Evolutionary conservation across 2,797 vertebrate genomes (phyloP), one percentile per base, ranked within the genome.

Genomic region (Melanogrammus aeglefinus): DNA sequence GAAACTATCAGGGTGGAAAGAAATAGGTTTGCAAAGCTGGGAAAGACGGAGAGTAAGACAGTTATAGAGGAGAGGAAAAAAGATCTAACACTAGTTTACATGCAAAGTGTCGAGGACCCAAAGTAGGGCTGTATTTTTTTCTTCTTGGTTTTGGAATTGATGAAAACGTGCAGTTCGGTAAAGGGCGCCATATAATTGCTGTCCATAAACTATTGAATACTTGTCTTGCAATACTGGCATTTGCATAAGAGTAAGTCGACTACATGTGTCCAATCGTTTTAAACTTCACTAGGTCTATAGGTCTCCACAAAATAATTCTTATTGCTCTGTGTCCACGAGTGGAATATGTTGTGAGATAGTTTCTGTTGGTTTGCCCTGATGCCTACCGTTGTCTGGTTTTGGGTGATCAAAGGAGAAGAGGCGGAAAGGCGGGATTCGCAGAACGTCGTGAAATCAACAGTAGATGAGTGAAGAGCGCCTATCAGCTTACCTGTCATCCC

Each of bases 1-100:
- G 89, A 90, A 92, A 82, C 76, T 82, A 92, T 89, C 81, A 35
- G 78, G 83, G 85, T 70, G 80, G 90, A 88, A 87, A 86, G 85
- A 91, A 87, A 84, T 81, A 86, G 90, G 91, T 90, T 92, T 92
- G 94, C 92, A 90, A 92, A 93, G 93, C 91, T 90, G 91, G 92
- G 89, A 91, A 88, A 94, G 93, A 93, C 90, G 91, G 92, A 93
- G 92, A 91, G 89, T 91, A 90, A 93, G 91, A 93, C 89, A 90
- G 90, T 88, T 90, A 93, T 91, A 93, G 92, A 96, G 92, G 90
- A 92, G 91, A 93, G 92, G 93, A 94, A 95, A 94, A 95, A 83
- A 94, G 93, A 96, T 96, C 97, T 98, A 95, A 97, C 96, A 97
- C 97, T 99, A 99, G 96, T 96, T 98, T 95, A 98, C 97, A 99